Conservation (phyloP, 35 echinoderm and acorn worm species). For the Ophiothrix spiculata region DNA sequence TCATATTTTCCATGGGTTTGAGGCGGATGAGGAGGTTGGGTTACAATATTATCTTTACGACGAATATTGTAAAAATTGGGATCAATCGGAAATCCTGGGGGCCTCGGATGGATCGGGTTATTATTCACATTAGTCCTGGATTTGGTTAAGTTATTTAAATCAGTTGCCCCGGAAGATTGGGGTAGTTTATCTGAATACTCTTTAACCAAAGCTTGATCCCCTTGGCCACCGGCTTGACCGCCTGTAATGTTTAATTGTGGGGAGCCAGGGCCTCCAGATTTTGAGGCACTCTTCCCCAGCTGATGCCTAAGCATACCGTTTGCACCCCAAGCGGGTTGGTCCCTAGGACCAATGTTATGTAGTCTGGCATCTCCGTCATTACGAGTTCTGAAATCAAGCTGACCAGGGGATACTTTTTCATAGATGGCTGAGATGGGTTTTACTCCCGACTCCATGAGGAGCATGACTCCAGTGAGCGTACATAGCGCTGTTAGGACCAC, state of each 20-base stretch:
- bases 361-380: slow-evolving; percentile 2
- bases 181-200: not conserved
- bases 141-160: not conserved
- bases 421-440: slow-evolving; percentile 42
- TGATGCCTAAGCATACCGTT: slow-evolving; percentile 64
- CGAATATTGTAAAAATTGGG: slow-evolving; percentile 92
- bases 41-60: slow-evolving; percentile 50
- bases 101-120: slow-evolving; percentile 7
- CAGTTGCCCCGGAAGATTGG: not conserved
- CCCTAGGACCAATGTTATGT: not conserved
- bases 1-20: slow-evolving; percentile 54
- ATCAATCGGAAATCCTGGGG: slow-evolving; percentile 67
- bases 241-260: slow-evolving; percentile 25
- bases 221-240: slow-evolving; percentile 1
- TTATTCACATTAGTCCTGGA: not conserved
- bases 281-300: slow-evolving; percentile 78
- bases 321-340: slow-evolving; percentile 30
- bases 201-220: not conserved
- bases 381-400: slow-evolving; percentile 30
- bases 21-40: slow-evolving; percentile 1
- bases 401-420: not conserved
- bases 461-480: slow-evolving; percentile 32
- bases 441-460: slow-evolving; percentile 42
- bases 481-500: slow-evolving; percentile 31
- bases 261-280: slow-evolving; percentile 40